phyloP scores from a whole-genome alignment of 2,113 vertebrate genomes.

The Origma solitaria region DNA sequence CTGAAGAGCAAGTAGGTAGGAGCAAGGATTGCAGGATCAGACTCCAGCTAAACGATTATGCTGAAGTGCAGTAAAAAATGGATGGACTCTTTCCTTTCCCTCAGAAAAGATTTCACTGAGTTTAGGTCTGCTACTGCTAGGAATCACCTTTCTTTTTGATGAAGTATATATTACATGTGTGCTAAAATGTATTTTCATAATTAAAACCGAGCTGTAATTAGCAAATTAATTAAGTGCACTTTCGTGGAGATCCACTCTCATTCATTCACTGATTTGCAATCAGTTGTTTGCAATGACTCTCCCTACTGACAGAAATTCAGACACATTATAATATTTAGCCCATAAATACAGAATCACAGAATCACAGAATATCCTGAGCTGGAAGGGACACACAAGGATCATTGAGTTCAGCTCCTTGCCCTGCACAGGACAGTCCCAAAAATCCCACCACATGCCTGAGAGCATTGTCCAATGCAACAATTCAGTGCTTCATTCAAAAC shows the following conservation, averaged over 20 bases:
- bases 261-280: not conserved
- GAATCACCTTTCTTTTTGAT: not conserved
- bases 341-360: not conserved
- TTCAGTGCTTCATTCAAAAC: not conserved
- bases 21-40: not conserved
- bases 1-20: not conserved
- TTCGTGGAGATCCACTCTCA: not conserved
- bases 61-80: not conserved
- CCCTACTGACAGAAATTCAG: not conserved
- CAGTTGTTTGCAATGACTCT: not conserved
- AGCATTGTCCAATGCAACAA: not conserved
- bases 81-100: not conserved
- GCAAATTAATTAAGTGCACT: not conserved
- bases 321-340: fast-evolving
- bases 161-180: not conserved
- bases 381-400: not conserved
- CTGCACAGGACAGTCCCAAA: not conserved
- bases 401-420: not conserved
- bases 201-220: not conserved
- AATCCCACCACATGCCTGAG: not conserved
- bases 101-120: not conserved
- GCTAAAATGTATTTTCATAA: not conserved
- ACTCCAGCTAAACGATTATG: not conserved
- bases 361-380: not conserved
- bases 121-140: not conserved